Conservation (phyloP, 2,113 vertebrate species). For the Pelmatolapia mariae region DNA sequence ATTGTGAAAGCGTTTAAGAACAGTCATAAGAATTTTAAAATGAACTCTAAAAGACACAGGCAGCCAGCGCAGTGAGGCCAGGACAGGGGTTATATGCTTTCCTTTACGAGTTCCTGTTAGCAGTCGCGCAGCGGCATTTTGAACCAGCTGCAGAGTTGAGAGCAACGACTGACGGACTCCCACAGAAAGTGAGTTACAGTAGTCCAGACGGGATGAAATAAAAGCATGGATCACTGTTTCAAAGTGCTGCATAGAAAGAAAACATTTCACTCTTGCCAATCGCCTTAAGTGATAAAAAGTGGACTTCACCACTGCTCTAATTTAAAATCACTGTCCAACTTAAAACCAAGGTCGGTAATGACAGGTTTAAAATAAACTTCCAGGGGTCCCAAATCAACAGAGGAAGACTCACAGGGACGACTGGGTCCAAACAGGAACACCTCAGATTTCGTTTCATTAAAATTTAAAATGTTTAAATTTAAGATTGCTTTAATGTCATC, state of each 20-base stretch:
- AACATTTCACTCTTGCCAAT: not conserved
- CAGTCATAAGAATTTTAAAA: not conserved
- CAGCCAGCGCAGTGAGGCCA: not conserved
- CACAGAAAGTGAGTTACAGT: too few species aligned
- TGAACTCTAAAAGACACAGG: not conserved
- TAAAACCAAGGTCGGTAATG: not conserved
- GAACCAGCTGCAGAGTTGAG: too few species aligned
- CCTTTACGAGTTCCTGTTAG: too few species aligned
- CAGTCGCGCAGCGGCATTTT: too few species aligned
- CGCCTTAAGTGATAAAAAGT: not conserved
- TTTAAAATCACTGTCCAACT: not conserved
- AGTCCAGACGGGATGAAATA: too few species aligned
- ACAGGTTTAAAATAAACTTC: not conserved
- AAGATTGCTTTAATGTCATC: not conserved
- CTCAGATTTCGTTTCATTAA: not conserved
- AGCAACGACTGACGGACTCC: too few species aligned
- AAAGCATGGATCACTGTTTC: too few species aligned
- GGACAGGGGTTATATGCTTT: too few species aligned
- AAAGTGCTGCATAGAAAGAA: not conserved
- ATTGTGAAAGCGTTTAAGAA: not conserved
- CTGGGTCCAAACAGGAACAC: not conserved
- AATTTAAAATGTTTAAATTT: not conserved
- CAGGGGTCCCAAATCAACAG: not conserved
- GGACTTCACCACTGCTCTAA: not conserved
- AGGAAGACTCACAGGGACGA: not conserved